Evolutionary conservation across 2,113 vertebrate genomes (phyloP), one percentile per base, ranked within the genome.

Genomic region (Dromaius novaehollandiae): DNA sequence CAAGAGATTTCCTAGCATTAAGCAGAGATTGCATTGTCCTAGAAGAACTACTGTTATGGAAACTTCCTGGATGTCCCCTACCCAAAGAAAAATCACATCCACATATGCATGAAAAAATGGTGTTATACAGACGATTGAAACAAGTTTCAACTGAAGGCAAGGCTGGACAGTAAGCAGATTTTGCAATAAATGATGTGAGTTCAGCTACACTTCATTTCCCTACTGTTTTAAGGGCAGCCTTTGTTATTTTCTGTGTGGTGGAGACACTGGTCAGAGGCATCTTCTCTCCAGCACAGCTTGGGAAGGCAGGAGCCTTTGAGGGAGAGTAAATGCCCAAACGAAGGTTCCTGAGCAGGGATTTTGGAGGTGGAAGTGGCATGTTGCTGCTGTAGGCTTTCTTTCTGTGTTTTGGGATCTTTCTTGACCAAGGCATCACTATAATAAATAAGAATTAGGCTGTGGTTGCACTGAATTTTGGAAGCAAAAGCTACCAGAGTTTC

Each of bases 1-100:
- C 1, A 0, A 6, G 51, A 38, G 4, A 7, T 58, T 20, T 15
- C 32, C 51, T 22, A 36, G 40, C 9, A 2, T 3, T 4, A 1
- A 34, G 16, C 15, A n/a, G 21, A 6, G 44, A 4, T 1, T 30
- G 7, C 0, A 0, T 1, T 4, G 40, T 44, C 40, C 32, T 28
- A n/a, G 38, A 6, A n/a, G 50, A 42, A n/a, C 0, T 63, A 26
- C 28, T 2, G 13, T 30, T 18, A 25, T 3, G 34, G 20, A 55
- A 55, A n/a, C 6, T 3, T 40, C 53, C 34, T 91, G 68, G 25
- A 68, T 46, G 44, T 38, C 61, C 61, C 42, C 42, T 63, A 14
- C 34, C 48, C 34, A 10, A 13, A 32, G 11, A 82, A 64, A 2
- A 21, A 36, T 25, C 4, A 1, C 18, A 17, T 22, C 71, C 26